Conservation (phyloP, 2,797 vertebrate genomes). For the Alcedo quadribrachys region DNA sequence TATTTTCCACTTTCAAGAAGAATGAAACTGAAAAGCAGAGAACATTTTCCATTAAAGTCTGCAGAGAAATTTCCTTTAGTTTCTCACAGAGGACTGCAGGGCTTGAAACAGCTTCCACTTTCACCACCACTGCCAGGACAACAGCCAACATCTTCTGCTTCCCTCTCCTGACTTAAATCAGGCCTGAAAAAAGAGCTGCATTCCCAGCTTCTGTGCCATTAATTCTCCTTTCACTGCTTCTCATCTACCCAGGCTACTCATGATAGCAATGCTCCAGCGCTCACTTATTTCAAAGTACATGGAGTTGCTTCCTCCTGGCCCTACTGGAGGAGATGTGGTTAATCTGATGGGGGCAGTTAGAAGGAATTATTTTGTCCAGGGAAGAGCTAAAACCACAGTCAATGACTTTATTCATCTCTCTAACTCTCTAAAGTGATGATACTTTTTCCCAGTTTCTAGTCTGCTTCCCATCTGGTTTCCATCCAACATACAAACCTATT, state of each 20-base stretch:
- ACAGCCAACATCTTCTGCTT: conserved; percentile 30
- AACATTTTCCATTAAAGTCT: conserved; percentile 52
- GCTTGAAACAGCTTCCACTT: conserved; percentile 28
- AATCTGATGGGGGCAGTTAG: neutral
- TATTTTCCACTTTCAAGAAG: conserved; percentile 50
- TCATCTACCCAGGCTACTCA: neutral
- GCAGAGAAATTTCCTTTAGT: conserved; percentile 30
- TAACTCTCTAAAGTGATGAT: neutral
- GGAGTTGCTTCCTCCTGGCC: neutral
- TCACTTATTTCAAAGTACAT: neutral
- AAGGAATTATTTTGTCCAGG: neutral
- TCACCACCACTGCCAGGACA: conserved; percentile 14
- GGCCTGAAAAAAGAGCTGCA: neutral
- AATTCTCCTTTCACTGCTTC: neutral
- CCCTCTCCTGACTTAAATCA: conserved; percentile 2
- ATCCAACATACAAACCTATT: too few relatives aligned
- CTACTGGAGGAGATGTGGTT: neutral
- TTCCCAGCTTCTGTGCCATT: neutral
- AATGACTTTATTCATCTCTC: neutral
- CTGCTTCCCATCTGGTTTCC: neutral
- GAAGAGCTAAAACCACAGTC: neutral
- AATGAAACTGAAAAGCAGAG: conserved; percentile 33
- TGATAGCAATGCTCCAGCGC: neutral
- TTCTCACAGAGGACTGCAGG: neutral
- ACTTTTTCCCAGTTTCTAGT: neutral